Base-by-base conservation (phyloP, 2,888 invertebrate genomes). In the Calameuta filiformis region DNA sequence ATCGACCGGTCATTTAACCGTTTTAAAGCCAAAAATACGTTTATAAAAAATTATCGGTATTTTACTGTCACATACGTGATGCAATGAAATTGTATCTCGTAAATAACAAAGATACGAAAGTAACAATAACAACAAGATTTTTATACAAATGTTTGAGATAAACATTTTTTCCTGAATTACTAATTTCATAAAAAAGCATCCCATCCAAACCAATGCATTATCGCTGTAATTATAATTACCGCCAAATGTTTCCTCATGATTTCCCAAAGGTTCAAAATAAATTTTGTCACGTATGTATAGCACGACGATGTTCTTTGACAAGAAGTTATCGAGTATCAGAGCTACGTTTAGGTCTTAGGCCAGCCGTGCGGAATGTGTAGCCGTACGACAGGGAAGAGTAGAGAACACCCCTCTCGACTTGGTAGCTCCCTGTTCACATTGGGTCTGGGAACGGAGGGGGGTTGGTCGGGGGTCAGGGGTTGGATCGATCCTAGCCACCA, bases 401-500 rank as follows among this genome's bases (percentile, higher is more conserved):
- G 23, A 56, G 56, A 56, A 56, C 56, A 56, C 56, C 56, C 56
- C 74, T 34, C 74, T 35, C 74, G 74, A 35, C 74, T 30, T 30
- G 69, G 71, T 73, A 34, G 33, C 78, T 71, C 31, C 69, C 40
- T 56, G 78, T 78, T 75, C 78, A 75, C 73, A 68, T 78, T 75
- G 75, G 78, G 73, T 78, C 68, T 75, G 73, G 75, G 73, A 30
- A 40, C 3, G 33, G 56, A 31, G 79, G 77, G 73, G 76, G 81
- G 73, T 76, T 77, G 83, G 81, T 79, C 73, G 80, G 85, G 82
- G 84, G 83, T 82, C 83, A 84, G 85, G 82, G 83, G 81, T 84
- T 81, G 84, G 86, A 87, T 88, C 88, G 89, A 87, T 88, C 79
- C 86, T 83, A 84, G 85, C 86, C 81, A 86, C 82, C 83, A 84